These are phyloP conservation scores for Charaxes varanes DNA, from an alignment of 1,140 invertebrate species.

Conservation along the genomic window DNA sequence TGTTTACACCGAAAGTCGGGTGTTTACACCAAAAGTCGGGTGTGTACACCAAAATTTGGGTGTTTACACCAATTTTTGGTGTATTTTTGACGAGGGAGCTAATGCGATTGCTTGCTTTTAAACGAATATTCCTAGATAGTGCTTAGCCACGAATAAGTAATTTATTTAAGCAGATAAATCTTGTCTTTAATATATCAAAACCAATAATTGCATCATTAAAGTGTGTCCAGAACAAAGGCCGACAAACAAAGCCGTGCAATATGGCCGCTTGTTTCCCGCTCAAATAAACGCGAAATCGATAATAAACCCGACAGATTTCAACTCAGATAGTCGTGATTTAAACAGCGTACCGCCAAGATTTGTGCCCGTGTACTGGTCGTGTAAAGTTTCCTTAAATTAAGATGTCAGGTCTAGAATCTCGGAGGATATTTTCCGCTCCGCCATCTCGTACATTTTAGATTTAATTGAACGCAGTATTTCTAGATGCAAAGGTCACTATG, in stretches of 20 bases:
- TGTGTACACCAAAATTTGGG: too few relatives aligned
- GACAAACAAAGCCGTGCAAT: constrained; percentile 8
- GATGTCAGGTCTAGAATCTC: constrained; percentile 25
- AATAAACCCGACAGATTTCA: constrained; percentile 36
- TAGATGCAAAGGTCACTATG: constrained; percentile 13
- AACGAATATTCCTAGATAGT: not conserved
- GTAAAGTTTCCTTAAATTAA: constrained; percentile 39
- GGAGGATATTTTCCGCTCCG: constrained; percentile 21
- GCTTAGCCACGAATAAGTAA: too few relatives aligned
- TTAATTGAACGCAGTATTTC: constrained; percentile 10
- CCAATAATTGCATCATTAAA: constrained; percentile 3
- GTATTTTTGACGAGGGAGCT: too few relatives aligned
- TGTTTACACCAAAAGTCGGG: too few relatives aligned
- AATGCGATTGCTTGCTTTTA: too few relatives aligned
- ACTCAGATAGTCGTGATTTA: constrained; percentile 59
- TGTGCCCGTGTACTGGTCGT: constrained; percentile 32
- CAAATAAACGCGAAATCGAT: constrained; percentile 21
- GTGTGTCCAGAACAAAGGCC: constrained; percentile 10
- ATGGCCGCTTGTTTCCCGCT: constrained; percentile 14
- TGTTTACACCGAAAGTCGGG: too few relatives aligned
- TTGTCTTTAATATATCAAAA: not conserved
- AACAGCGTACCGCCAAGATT: constrained; percentile 42
- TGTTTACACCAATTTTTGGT: too few relatives aligned
- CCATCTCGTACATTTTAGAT: constrained; percentile 11
- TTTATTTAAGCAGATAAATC: not conserved